Evolutionary conservation across 1,140 invertebrate genomes (phyloP).

Genomic region (Ostrea edulis): DNA sequence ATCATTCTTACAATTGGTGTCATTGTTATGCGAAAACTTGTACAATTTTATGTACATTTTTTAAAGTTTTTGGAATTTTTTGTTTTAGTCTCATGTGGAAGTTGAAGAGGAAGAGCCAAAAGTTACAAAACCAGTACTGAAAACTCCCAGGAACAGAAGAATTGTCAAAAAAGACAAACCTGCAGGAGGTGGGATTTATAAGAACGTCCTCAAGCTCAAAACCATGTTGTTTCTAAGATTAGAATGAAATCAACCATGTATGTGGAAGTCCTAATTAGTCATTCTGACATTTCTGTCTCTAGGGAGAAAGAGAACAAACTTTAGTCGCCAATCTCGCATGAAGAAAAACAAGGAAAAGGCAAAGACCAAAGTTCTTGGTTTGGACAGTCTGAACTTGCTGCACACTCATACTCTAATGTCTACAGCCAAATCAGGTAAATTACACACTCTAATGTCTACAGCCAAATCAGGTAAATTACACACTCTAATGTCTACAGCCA

Average conservation of each 20-base stretch:
- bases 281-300: background rate
- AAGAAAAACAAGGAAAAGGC: constrained; percentile 80
- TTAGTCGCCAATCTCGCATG: constrained; percentile 54
- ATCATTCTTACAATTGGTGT: no score
- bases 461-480: no score
- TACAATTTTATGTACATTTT: background rate
- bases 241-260: no score
- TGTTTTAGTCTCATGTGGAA: constrained; percentile 10
- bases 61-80: background rate
- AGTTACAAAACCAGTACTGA: background rate
- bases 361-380: constrained; percentile 86
- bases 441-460: no score
- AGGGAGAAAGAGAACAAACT: constrained; percentile 52
- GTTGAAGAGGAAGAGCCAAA: constrained; percentile 27
- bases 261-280: no score
- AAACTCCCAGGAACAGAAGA: background rate
- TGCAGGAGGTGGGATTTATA: background rate
- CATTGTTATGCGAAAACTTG: no score
- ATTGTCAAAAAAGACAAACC: constrained; percentile 1
- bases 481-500: no score
- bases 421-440: constrained; percentile 83
- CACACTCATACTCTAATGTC: constrained; percentile 94
- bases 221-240: no score
- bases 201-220: no score
- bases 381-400: constrained; percentile 90